phyloP scores from a whole-genome alignment of 1,140 invertebrate species.

The Galendromus occidentalis region DNA sequence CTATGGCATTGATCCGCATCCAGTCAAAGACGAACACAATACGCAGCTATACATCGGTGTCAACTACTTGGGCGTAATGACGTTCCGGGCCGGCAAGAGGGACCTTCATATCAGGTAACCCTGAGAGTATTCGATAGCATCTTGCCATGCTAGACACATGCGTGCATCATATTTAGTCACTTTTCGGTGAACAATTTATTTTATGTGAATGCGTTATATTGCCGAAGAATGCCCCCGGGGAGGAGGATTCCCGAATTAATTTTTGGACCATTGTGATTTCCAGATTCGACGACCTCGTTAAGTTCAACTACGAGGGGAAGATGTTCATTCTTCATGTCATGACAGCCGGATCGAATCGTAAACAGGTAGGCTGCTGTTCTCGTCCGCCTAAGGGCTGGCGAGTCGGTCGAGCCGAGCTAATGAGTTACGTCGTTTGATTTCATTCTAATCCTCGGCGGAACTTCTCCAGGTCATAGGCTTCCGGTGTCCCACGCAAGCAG shows the following conservation, averaged over 20 bases:
- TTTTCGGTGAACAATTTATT: too few relatives aligned
- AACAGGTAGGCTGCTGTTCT: constrained; percentile 45
- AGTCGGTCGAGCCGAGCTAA: too few relatives aligned
- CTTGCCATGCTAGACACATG: too few relatives aligned
- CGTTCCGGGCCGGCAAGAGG: constrained; percentile 54
- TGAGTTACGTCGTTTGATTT: too few relatives aligned
- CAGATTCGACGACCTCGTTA: constrained; percentile 54
- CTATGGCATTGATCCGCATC: constrained; percentile 91
- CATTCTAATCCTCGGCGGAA: not conserved
- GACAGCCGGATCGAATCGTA: not conserved
- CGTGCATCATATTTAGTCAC: too few relatives aligned
- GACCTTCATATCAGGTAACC: not conserved
- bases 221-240: too few relatives aligned
- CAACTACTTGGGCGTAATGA: constrained; percentile 79
- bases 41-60: constrained; percentile 80
- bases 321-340: constrained; percentile 88
- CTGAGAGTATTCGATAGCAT: not conserved
- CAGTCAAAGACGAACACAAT: constrained; percentile 89
- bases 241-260: too few relatives aligned
- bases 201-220: too few relatives aligned
- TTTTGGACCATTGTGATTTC: not conserved
- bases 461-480: constrained; percentile 44
- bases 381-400: too few relatives aligned
- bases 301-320: constrained; percentile 90
- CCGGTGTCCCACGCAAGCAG: constrained; percentile 69